phyloP scores from a whole-genome alignment of 2,888 invertebrate genomes.

The Archips crataeganus region DNA sequence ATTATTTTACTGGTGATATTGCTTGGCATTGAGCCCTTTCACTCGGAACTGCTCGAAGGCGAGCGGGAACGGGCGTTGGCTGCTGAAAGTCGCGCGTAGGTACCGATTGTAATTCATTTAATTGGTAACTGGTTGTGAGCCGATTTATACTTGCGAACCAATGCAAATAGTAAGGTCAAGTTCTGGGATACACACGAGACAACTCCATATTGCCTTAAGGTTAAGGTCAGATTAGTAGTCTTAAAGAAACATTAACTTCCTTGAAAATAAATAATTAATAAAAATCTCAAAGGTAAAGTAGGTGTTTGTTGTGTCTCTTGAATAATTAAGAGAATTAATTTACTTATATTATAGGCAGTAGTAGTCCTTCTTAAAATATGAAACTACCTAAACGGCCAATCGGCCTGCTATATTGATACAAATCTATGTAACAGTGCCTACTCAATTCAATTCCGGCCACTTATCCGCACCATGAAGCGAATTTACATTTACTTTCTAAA shows the following conservation, averaged over 20 bases:
- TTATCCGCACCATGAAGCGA: conserved; percentile 57
- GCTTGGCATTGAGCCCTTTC: conserved; percentile 71
- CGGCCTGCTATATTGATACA: neutral
- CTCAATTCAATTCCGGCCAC: conserved; percentile 2
- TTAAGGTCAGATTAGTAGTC: neutral
- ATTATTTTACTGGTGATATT: conserved; percentile 45
- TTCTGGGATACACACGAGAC: conserved; percentile 24
- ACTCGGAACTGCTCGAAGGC: conserved; percentile 65
- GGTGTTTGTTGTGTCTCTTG: no score
- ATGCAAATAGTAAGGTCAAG: conserved; percentile 32
- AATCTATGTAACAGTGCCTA: conserved; percentile 2
- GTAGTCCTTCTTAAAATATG: no score
- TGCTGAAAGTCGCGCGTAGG: neutral
- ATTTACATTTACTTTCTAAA: conserved; percentile 70
- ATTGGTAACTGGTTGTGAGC: neutral
- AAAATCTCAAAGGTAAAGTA: no score
- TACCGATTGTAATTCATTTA: neutral
- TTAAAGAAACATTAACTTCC: neutral
- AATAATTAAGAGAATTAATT: no score
- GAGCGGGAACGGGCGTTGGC: conserved; percentile 58
- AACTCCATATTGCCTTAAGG: neutral
- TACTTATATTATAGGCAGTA: no score
- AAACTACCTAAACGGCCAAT: neutral
- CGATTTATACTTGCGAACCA: neutral
- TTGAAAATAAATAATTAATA: no score